Evolutionary conservation across 2,888 invertebrate genomes (phyloP).

Genomic region (Sericinus montela): DNA sequence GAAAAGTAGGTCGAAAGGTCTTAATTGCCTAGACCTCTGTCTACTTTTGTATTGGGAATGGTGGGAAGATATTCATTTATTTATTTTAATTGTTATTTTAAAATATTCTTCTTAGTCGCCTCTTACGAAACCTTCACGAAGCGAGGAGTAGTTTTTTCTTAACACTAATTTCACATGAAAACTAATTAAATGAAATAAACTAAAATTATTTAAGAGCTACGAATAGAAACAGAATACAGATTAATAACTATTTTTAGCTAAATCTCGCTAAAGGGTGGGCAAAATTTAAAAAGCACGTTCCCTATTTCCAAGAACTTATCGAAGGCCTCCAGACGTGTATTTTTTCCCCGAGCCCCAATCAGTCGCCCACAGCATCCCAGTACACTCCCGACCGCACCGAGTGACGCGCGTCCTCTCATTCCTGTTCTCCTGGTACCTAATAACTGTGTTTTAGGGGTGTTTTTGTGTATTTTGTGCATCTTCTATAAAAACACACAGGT

Average conservation of each 20-base stretch:
- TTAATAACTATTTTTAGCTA: neutral
- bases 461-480: conserved; percentile 9
- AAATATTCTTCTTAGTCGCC: too few relatives aligned
- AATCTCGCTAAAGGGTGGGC: conserved; percentile 17
- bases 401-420: conserved; percentile 28
- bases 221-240: too few relatives aligned
- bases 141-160: too few relatives aligned
- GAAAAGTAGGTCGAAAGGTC: too few relatives aligned
- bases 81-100: too few relatives aligned
- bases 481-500: neutral
- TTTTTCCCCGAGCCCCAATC: conserved; percentile 21
- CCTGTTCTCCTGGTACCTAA: conserved; percentile 31
- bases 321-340: conserved; percentile 23
- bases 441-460: conserved; percentile 15
- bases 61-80: too few relatives aligned
- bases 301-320: conserved; percentile 28
- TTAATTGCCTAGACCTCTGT: too few relatives aligned
- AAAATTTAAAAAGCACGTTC: neutral
- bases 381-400: conserved; percentile 33
- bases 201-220: too few relatives aligned
- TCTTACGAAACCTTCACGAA: too few relatives aligned
- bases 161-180: too few relatives aligned
- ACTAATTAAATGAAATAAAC: too few relatives aligned
- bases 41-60: too few relatives aligned
- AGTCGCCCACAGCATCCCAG: conserved; percentile 29